Evolutionary conservation across 2,888 invertebrate species (phyloP), one percentile per base, ranked within the genome.

Genomic region (Hylaea fasciaria): DNA sequence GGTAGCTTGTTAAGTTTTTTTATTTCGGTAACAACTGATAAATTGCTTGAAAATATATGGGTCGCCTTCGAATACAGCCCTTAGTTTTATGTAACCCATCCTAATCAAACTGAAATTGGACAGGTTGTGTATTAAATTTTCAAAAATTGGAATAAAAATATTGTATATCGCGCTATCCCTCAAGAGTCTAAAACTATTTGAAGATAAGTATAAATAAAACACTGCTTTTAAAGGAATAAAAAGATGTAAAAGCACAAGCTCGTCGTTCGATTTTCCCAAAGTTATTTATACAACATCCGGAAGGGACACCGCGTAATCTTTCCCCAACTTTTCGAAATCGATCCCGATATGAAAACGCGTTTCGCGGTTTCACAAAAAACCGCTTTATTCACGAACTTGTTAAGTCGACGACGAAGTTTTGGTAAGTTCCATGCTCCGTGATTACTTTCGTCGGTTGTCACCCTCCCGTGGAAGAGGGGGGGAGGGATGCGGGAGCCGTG

Each of bases 401-500:
- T 67, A 70, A 70, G 68, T 64, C 74, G 74, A 70, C 71, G 77
- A 72, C 74, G 70, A 70, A 82, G 70, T 85, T 83, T 67, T 67
- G 71, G 71, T 68, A 81, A 85, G 82, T 85, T 86, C 76, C 71
- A 74, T 76, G 80, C 78, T 77, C 73, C 80, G 81, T 87, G 86
- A 89, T 88, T 87, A 83, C 82, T 70, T 69, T 85, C 80, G 81
- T 83, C 79, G 79, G 74, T 75, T 77, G 81, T 81, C 80, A 71
- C 73, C 71, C 72, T 66, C 72, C 68, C 65, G 53, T 62, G 65
- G 65, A 62, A 48, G 52, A 58, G 65, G 54, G 56, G 64, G 39
- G 65, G 54, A 53, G 64, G 39, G 49, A 65, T 66, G 32, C 13
- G 47, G 11, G 51, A 50, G 22, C 11, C n/a, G 51, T 50, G 45